A percentile compares a stretch with the other conserved stretches of the same genome.
Conservation (phyloP, 2,797 vertebrate species). For the Pipistrellus pygmaeus region DNA sequence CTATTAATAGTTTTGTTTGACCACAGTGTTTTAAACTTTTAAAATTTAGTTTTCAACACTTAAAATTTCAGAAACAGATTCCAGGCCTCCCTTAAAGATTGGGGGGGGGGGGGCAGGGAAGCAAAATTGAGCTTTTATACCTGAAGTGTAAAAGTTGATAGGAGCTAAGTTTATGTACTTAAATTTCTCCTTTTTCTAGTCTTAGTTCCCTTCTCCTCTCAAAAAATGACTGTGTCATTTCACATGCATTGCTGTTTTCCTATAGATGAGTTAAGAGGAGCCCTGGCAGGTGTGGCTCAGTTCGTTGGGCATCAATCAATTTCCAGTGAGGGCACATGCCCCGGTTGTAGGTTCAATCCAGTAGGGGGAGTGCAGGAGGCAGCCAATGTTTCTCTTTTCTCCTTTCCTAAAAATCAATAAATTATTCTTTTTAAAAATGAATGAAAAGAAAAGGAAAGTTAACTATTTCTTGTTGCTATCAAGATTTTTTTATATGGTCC, state of each 20-base stretch:
- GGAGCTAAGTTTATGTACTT: neutral
- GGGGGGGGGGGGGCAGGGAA: too few species aligned
- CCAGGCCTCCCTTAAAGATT: neutral
- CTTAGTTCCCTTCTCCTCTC: neutral
- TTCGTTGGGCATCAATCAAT: neutral
- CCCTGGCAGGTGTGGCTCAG: neutral
- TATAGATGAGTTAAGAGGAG: constrained; percentile 13
- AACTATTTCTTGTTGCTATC: neutral
- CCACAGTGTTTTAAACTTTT: constrained; percentile 22
- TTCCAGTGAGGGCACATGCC: neutral
- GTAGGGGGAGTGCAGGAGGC: neutral
- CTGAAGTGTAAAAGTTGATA: neutral
- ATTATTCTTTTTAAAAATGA: neutral
- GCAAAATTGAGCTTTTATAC: neutral
- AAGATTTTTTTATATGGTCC: neutral
- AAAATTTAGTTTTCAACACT: constrained; percentile 35
- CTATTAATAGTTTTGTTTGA: constrained; percentile 57
- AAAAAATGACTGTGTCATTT: neutral
- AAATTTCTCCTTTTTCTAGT: constrained; percentile 20
- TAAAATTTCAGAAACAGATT: constrained; percentile 52
- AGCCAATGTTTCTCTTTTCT: neutral
- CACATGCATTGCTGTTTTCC: neutral
- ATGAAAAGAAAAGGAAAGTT: neutral
- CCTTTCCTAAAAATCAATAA: neutral
- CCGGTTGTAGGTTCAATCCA: neutral